A percentile compares a stretch with the other conserved stretches of the same genome.
These are phyloP conservation scores for Bucco capensis DNA, from an alignment of 2,113 vertebrate genomes.

Conservation along the genomic window DNA sequence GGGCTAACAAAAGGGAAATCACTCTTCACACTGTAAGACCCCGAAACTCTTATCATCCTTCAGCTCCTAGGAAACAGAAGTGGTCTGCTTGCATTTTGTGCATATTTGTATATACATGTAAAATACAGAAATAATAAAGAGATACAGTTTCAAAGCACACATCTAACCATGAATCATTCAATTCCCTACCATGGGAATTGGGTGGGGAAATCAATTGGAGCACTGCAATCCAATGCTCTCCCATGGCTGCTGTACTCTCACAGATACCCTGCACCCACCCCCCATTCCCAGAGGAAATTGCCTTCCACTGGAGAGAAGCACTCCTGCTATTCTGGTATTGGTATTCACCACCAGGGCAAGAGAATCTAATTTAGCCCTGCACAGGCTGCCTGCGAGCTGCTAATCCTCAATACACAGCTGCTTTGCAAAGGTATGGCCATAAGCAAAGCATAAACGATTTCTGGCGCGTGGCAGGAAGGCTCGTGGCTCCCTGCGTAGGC, in stretches of 20 bases:
- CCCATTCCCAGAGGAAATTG: slow-evolving; percentile 3
- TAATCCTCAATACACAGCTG: slow-evolving; percentile 71
- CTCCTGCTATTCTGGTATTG: background rate
- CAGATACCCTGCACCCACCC: background rate
- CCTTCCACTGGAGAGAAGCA: slow-evolving; percentile 17
- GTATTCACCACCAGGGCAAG: slow-evolving; percentile 22
- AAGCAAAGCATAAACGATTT: slow-evolving; percentile 75
- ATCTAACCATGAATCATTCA: background rate
- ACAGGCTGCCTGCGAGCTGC: slow-evolving; percentile 67
- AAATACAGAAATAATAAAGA: background rate
- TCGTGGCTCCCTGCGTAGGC: slow-evolving; percentile 65
- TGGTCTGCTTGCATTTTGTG: background rate
- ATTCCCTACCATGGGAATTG: background rate
- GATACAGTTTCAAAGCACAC: background rate
- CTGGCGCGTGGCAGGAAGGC: slow-evolving; percentile 77
- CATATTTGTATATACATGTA: background rate
- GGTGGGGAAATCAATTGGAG: background rate
- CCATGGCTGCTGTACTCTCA: background rate
- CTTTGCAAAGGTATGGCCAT: slow-evolving; percentile 42
- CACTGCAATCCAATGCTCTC: background rate
- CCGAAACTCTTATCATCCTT: background rate
- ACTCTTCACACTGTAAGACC: background rate
- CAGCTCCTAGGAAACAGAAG: background rate
- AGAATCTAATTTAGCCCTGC: slow-evolving; percentile 60
- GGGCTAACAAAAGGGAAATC: background rate